Evolutionary conservation across 2,113 vertebrate species (phyloP).

Genomic region (Macquaria australasica): DNA sequence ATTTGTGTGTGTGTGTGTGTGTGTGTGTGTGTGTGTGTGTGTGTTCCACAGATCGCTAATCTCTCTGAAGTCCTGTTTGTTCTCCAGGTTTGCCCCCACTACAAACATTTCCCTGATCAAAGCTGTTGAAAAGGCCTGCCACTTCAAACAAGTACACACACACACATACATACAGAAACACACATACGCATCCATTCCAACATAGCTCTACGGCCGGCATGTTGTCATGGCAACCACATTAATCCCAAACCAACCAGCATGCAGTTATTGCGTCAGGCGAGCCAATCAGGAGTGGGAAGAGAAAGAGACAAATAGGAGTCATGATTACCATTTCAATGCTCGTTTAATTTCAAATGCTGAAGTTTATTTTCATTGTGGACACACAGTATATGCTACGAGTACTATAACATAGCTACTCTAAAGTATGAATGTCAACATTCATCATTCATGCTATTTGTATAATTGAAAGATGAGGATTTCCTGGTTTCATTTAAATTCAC

Average conservation of each 20-base stretch:
- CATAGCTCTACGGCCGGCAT: constrained; percentile 49
- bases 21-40: constrained; percentile 30
- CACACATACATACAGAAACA: constrained; percentile 39
- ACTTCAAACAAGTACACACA: constrained; percentile 85
- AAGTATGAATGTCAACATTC: not conserved
- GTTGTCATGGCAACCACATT: constrained; percentile 83
- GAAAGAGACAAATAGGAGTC: constrained; percentile 58
- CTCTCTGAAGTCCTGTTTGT: constrained; percentile 88
- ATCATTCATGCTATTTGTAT: not conserved
- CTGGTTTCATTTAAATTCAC: constrained; percentile 44
- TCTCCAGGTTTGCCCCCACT: constrained; percentile 86
- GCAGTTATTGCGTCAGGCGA: constrained; percentile 55
- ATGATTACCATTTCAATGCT: constrained; percentile 56
- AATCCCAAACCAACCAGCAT: constrained; percentile 70
- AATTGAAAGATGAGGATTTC: constrained; percentile 6
- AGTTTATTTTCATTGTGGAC: constrained; percentile 18
- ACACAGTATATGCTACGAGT: not conserved
- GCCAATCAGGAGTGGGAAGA: constrained; percentile 66
- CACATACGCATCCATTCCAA: constrained; percentile 64
- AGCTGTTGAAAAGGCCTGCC: constrained; percentile 83
- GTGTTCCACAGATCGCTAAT: constrained; percentile 80
- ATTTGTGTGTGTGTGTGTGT: not conserved
- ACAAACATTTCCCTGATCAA: constrained; percentile 88
- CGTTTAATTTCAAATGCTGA: constrained; percentile 40
- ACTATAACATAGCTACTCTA: not conserved